Conservation (phyloP, 2,888 invertebrate genomes). For the Acleris sparsana region DNA sequence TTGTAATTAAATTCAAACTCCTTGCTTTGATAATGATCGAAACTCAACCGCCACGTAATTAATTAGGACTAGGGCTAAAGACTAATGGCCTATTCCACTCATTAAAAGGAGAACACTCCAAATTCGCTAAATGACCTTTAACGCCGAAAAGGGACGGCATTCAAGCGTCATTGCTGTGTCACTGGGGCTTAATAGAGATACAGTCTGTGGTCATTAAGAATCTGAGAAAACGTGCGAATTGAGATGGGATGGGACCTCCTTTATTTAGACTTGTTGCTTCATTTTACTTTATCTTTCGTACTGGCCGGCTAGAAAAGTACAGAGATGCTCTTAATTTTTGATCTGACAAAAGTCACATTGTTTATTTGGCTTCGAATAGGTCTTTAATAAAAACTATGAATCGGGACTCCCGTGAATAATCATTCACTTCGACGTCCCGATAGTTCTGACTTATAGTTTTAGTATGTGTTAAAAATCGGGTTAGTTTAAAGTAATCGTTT, state of each 20-base stretch:
- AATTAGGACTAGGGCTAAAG: conserved; percentile 26
- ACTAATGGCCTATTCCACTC: conserved; percentile 30
- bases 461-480: too few relatives aligned
- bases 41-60: conserved; percentile 31
- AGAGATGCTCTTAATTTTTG: too few relatives aligned
- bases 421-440: too few relatives aligned
- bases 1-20: conserved; percentile 15
- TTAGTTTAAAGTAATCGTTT: too few relatives aligned
- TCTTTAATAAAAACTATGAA: too few relatives aligned
- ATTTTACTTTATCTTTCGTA: conserved; percentile 1
- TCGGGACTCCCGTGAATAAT: too few relatives aligned
- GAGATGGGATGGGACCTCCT: conserved; percentile 1
- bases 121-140: conserved; percentile 28
- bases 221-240: conserved; percentile 15
- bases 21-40: conserved; percentile 20
- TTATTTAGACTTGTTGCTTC: conserved; percentile 25
- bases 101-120: conserved; percentile 34
- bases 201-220: conserved; percentile 13
- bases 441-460: too few relatives aligned
- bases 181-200: conserved; percentile 15
- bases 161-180: conserved; percentile 20
- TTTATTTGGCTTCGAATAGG: too few relatives aligned
- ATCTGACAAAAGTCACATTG: too few relatives aligned
- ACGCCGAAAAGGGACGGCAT: conserved; percentile 23
- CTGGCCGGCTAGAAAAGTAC: not conserved